A percentile compares a stretch with the other conserved stretches of the same genome.
Evolutionary conservation across 2,113 vertebrate genomes (phyloP).

Genomic region (Crotalus tigris): DNA sequence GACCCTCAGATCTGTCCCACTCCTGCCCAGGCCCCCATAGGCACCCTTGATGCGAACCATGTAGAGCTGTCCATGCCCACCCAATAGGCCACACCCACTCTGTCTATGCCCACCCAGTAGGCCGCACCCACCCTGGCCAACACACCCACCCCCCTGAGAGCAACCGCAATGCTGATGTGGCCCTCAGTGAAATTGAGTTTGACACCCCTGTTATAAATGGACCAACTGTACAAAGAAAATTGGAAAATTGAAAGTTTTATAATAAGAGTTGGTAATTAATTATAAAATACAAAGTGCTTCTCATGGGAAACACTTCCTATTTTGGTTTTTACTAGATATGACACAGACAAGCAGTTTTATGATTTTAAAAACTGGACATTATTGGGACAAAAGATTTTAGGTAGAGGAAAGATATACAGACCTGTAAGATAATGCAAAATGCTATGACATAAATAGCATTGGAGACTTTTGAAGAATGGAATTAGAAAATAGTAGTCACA

Average conservation of each 20-base stretch:
- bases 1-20: too few relatives aligned
- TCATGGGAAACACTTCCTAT: background rate
- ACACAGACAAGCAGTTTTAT: background rate
- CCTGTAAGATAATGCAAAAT: background rate
- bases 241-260: background rate
- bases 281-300: background rate
- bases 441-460: background rate
- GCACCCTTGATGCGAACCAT: too few relatives aligned
- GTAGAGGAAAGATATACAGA: background rate
- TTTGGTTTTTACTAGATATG: background rate
- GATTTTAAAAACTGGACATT: background rate
- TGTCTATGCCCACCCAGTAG: too few relatives aligned
- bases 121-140: too few relatives aligned
- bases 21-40: too few relatives aligned
- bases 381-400: background rate
- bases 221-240: background rate
- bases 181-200: too few relatives aligned
- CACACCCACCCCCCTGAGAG: too few relatives aligned
- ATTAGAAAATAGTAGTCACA: background rate
- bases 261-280: background rate
- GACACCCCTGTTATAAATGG: background rate
- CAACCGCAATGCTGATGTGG: too few relatives aligned
- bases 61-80: too few relatives aligned
- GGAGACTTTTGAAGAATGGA: background rate
- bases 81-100: too few relatives aligned